phyloP scores from a whole-genome alignment of 2,113 vertebrate species.

The Nematolebias whitei region DNA sequence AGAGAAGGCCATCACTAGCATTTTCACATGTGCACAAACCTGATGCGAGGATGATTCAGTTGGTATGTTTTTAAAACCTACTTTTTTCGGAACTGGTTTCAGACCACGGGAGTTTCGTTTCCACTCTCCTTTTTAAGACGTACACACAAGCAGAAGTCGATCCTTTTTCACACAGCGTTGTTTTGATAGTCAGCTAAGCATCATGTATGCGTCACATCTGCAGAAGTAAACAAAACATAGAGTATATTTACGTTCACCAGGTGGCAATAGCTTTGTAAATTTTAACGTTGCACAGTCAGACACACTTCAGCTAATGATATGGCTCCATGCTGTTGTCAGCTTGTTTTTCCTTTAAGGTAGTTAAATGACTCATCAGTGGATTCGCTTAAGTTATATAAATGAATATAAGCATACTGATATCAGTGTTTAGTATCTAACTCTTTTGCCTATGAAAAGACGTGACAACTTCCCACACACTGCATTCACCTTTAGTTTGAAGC shows the following conservation, averaged over 20 bases:
- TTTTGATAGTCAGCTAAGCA: not conserved
- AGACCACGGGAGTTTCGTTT: not conserved
- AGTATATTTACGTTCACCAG: slow-evolving; percentile 15
- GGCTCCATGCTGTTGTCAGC: not conserved
- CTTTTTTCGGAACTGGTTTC: not conserved
- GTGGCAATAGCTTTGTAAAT: slow-evolving; percentile 12
- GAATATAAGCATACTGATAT: not conserved
- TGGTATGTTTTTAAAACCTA: not conserved
- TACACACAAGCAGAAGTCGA: not conserved
- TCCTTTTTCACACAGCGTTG: not conserved
- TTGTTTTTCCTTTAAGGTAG: slow-evolving; percentile 4
- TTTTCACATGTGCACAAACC: too few relatives aligned
- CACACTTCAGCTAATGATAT: not conserved
- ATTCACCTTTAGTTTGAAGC: not conserved
- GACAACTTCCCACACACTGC: not conserved
- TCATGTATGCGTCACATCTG: not conserved
- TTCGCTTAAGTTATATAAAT: not conserved
- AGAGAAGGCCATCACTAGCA: not conserved
- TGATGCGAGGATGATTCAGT: not conserved
- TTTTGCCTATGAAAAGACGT: not conserved
- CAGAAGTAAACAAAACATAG: not conserved
- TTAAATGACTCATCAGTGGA: slow-evolving; percentile 4
- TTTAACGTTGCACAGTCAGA: slow-evolving; percentile 14
- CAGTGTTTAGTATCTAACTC: not conserved
- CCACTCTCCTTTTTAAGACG: not conserved